Evolutionary conservation across 2,888 invertebrate genomes (phyloP).

Genomic region (Cheilosia soror): DNA sequence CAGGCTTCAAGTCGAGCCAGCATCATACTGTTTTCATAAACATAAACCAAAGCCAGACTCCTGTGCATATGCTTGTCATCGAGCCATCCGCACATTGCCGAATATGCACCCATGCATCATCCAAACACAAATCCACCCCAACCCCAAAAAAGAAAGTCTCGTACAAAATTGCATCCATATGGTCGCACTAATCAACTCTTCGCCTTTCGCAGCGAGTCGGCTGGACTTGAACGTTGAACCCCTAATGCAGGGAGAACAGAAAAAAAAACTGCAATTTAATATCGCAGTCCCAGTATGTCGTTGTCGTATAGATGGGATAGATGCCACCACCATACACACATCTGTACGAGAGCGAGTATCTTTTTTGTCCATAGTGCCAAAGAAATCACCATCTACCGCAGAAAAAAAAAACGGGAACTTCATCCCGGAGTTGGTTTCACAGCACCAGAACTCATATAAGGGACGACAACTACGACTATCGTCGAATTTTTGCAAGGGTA

Average conservation of each 20-base stretch:
- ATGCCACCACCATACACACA: slow-evolving; percentile 40
- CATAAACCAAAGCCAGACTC: slow-evolving; percentile 31
- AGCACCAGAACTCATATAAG: slow-evolving; percentile 5
- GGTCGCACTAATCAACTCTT: slow-evolving; percentile 73
- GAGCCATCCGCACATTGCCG: slow-evolving; percentile 40
- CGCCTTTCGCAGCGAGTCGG: slow-evolving; percentile 53
- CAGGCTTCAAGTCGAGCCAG: not conserved
- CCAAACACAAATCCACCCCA: slow-evolving; percentile 32
- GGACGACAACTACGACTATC: slow-evolving; percentile 17
- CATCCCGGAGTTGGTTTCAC: slow-evolving; percentile 56
- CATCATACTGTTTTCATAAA: not conserved
- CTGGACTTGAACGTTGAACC: slow-evolving; percentile 36
- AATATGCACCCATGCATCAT: slow-evolving; percentile 44
- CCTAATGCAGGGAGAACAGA: not conserved
- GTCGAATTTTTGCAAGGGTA: slow-evolving; percentile 56
- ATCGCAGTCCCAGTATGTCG: slow-evolving; percentile 47
- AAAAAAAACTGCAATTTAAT: slow-evolving; percentile 73
- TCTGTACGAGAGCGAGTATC: slow-evolving; percentile 35
- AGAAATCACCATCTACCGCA: slow-evolving; percentile 53
- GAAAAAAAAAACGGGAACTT: slow-evolving; percentile 31
- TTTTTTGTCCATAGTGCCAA: slow-evolving; percentile 53
- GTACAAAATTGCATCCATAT: slow-evolving; percentile 72
- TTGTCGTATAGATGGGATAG: slow-evolving; percentile 43
- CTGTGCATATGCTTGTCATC: slow-evolving; percentile 49
- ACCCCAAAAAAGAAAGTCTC: slow-evolving; percentile 14